These are phyloP conservation scores for Stictocephala bisonia DNA, from an alignment of 2,888 invertebrate species.

Conservation along the genomic window DNA sequence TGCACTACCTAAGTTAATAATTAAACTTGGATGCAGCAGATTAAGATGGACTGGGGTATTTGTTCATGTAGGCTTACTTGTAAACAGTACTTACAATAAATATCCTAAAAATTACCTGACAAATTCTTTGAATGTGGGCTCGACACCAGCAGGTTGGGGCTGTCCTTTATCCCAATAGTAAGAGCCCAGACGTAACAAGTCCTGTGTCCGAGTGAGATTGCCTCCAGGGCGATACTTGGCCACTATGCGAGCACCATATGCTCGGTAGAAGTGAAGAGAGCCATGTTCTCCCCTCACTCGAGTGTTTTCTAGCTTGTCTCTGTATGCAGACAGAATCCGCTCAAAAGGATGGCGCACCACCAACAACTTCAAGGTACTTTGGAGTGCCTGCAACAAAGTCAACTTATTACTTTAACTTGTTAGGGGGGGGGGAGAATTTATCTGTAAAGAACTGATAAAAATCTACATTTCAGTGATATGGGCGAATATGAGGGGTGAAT, in stretches of 20 bases:
- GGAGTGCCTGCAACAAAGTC: constrained; percentile 65
- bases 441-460: no score
- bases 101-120: constrained; percentile 62
- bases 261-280: constrained; percentile 66
- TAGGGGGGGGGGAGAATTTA: no score
- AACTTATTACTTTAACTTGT: no score
- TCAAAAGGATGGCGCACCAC: constrained; percentile 73
- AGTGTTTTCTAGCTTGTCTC: constrained; percentile 69
- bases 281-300: constrained; percentile 65
- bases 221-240: constrained; percentile 64
- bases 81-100: no score
- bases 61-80: no score
- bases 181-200: constrained; percentile 48
- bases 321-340: constrained; percentile 70
- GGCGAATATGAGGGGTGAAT: no score
- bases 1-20: no score
- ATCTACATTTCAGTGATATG: no score
- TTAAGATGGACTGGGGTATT: no score
- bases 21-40: no score
- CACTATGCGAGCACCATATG: constrained; percentile 67
- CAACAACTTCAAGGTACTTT: constrained; percentile 66
- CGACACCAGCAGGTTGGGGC: constrained; percentile 62
- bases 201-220: constrained; percentile 50
- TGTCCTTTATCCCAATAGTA: constrained; percentile 50
- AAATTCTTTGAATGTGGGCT: constrained; percentile 70